Percentiles rank a stretch among this genome's conserved stretches.
These are phyloP conservation scores for Dryobota labecula DNA, from an alignment of 2,888 invertebrate genomes.

Conservation along the genomic window DNA sequence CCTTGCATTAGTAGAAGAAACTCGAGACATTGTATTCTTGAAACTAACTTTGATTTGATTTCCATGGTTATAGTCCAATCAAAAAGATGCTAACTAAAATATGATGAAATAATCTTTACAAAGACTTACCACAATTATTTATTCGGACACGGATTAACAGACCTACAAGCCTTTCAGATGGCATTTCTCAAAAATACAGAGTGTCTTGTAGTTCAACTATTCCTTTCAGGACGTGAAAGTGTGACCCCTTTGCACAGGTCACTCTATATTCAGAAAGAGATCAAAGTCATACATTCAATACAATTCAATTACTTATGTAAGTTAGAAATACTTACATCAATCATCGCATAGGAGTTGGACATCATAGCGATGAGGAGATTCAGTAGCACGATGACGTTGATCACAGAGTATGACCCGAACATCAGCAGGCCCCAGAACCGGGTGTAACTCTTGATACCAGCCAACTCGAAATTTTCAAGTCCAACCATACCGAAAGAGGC, in stretches of 20 bases:
- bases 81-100: neutral
- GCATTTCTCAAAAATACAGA: neutral
- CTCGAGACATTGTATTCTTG: neutral
- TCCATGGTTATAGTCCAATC: neutral
- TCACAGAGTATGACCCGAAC: constrained; percentile 98
- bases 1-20: neutral
- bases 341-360: constrained; percentile 98
- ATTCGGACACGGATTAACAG: neutral
- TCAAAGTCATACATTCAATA: neutral
- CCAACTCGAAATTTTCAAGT: constrained; percentile 96
- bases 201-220: neutral
- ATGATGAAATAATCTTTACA: neutral
- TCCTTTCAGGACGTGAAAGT: neutral
- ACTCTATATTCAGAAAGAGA: neutral
- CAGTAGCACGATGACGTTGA: constrained; percentile 97
- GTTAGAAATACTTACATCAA: constrained; percentile 92
- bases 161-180: neutral
- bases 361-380: constrained; percentile 99
- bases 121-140: neutral
- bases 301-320: neutral
- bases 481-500: constrained; percentile 98
- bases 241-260: too few relatives aligned
- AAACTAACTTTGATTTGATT: neutral
- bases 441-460: constrained; percentile 96
- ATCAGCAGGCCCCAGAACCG: constrained; percentile 98